Evolutionary conservation across 53 echinoderm and acorn worm genomes (phyloP), one percentile per base, ranked within the genome.

Genomic region (Actinopyga echinites): DNA sequence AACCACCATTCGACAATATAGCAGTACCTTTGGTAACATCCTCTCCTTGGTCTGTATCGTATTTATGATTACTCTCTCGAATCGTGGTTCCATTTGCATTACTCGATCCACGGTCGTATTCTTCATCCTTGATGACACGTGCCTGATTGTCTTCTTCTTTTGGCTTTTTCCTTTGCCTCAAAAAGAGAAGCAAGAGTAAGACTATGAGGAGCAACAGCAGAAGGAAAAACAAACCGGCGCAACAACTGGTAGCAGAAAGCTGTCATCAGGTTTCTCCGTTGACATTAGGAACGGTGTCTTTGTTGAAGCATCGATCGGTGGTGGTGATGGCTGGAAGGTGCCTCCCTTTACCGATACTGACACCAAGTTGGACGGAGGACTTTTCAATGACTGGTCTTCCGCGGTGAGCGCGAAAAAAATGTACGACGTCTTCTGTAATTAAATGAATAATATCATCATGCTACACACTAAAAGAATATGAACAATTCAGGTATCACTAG

Each of bases 131-230:
- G 32, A 54, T 49, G 30, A 30, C 77, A 53, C 25, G 28, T 8
- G 15, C 31, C 31, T 53, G 29, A 6, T 77, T 54, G 10, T 77
- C 77, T 20, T 32, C 24, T 32, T 77, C 54, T 32, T 77, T 77
- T 31, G 53, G 55, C 32, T 77, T 77, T 55, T 56, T 53, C 56
- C 52, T 77, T 13, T 53, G 29, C 29, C 77, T 26, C n/a, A 77
- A 53, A 31, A 77, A 30, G 11, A 77, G 49, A 21, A 77, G 30
- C 1, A 77, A 55, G 12, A 77, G 56, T 19, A 77, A 24, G 54
- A 77, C 55, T 5, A 77, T 54, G 28, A 77, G 56, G 8, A 77
- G 44, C 20, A 77, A 30, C 44, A 77, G 52, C 77, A 77, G 32
- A 7, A 77, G 31, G 28, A 77, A 55, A 21, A 77, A 12, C 19